Percentiles rank a stretch among this genome's conserved stretches.
Conservation (phyloP, 2,113 vertebrate genomes). For the Mungos mungo region DNA sequence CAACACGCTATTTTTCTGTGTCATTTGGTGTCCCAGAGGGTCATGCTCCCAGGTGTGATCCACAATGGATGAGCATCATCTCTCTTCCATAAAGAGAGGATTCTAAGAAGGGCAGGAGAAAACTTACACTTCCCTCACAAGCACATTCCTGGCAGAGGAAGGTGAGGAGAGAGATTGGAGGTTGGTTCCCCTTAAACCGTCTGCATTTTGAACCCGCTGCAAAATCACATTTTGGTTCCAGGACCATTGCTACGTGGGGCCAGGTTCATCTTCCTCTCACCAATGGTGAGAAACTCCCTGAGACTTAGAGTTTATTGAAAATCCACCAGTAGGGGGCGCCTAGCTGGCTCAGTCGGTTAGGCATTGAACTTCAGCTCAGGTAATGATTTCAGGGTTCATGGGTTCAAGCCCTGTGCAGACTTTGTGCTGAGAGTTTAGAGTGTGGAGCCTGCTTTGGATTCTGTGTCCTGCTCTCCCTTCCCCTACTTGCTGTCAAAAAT, state of each 20-base stretch:
- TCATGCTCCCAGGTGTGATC: not conserved
- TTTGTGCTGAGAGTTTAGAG: too few species aligned
- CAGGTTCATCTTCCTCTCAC: not conserved
- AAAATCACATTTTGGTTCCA: not conserved
- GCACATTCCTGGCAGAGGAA: not conserved
- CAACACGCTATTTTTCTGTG: not conserved
- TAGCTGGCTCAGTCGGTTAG: too few species aligned
- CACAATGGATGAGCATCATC: not conserved
- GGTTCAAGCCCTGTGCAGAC: too few species aligned
- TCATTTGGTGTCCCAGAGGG: not conserved
- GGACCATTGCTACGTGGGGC: not conserved
- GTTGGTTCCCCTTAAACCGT: not conserved
- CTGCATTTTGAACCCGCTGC: not conserved
- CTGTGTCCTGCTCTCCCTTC: too few species aligned
- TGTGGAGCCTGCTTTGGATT: too few species aligned
- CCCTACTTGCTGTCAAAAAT: too few species aligned
- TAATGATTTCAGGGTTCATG: too few species aligned
- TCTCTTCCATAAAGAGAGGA: not conserved
- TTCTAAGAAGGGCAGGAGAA: not conserved
- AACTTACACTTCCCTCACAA: not conserved
- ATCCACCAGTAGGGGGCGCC: not conserved
- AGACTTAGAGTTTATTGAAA: not conserved
- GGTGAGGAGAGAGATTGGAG: not conserved
- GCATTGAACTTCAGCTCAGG: too few species aligned
- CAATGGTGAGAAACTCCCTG: not conserved